Conservation (phyloP, 2,797 vertebrate genomes). For the Pitangus sulphuratus region DNA sequence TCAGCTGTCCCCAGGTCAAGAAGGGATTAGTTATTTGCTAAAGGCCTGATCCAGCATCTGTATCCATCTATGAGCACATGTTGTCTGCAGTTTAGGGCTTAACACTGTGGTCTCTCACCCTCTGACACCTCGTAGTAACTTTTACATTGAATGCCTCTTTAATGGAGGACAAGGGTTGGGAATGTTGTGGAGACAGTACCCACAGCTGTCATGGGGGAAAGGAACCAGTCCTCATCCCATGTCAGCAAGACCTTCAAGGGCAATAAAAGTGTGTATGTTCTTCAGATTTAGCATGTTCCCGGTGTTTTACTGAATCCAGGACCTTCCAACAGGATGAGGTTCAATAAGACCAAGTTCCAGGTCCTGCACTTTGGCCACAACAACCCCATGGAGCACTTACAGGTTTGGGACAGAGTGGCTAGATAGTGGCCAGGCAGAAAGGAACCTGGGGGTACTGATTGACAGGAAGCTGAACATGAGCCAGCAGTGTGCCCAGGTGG, state of each 20-base stretch:
- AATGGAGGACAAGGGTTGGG: background rate
- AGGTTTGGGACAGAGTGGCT: no score
- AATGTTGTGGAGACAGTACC: fast-evolving
- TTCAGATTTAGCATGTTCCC: background rate
- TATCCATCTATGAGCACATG: background rate
- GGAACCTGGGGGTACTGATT: no score
- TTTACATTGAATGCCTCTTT: background rate
- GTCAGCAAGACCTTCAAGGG: background rate
- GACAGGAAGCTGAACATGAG: no score
- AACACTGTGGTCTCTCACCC: background rate
- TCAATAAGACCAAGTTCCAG: background rate
- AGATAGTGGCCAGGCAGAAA: no score
- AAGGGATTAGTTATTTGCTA: background rate
- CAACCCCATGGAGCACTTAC: no score
- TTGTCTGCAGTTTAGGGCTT: background rate
- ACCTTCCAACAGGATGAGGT: background rate
- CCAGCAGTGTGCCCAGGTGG: no score
- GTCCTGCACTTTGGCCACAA: no score
- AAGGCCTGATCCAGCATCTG: background rate
- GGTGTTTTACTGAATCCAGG: background rate
- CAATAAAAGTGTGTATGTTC: background rate
- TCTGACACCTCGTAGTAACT: background rate
- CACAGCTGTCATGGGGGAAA: background rate
- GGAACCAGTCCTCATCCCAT: background rate
- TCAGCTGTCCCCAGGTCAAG: background rate